A percentile compares a stretch with the other conserved stretches of the same genome.
phyloP scores from a whole-genome alignment of 2,113 vertebrate genomes.

The Cochlearius cochlearius region DNA sequence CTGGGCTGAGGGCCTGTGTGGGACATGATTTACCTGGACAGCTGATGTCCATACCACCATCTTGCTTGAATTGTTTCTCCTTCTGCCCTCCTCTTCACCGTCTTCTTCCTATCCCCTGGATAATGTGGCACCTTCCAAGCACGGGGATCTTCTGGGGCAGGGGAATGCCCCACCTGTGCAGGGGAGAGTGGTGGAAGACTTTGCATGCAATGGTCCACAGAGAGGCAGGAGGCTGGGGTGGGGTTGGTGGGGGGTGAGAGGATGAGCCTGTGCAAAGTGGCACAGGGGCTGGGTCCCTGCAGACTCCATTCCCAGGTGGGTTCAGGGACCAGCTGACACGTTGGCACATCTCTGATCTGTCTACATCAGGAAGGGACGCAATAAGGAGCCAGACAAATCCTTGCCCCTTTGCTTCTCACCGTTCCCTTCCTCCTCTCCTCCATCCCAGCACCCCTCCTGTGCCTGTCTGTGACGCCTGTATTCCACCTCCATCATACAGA shows the following conservation, averaged over 20 bases:
- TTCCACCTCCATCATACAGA: neutral
- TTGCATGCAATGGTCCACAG: neutral
- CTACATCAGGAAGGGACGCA: neutral
- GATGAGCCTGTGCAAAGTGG: neutral
- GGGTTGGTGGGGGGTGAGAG: neutral
- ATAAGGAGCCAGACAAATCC: neutral
- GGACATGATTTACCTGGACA: neutral
- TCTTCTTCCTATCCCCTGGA: neutral
- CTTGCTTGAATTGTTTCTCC: neutral
- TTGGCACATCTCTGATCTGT: neutral
- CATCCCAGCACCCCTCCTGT: neutral
- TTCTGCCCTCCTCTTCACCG: neutral
- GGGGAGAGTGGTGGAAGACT: neutral
- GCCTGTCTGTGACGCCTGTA: neutral
- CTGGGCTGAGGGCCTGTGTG: neutral
- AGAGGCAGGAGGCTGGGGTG: neutral
- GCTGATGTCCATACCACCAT: neutral
- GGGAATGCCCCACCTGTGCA: neutral
- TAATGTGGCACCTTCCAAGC: neutral
- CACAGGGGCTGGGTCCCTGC: neutral
- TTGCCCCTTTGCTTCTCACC: neutral
- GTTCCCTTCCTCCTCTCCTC: neutral
- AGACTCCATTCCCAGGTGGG: neutral
- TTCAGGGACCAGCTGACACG: neutral
- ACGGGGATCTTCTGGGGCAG: fast-evolving